Evolutionary conservation across 2,888 invertebrate genomes (phyloP), one percentile per base, ranked within the genome.

Genomic region (Desoria tigrina): DNA sequence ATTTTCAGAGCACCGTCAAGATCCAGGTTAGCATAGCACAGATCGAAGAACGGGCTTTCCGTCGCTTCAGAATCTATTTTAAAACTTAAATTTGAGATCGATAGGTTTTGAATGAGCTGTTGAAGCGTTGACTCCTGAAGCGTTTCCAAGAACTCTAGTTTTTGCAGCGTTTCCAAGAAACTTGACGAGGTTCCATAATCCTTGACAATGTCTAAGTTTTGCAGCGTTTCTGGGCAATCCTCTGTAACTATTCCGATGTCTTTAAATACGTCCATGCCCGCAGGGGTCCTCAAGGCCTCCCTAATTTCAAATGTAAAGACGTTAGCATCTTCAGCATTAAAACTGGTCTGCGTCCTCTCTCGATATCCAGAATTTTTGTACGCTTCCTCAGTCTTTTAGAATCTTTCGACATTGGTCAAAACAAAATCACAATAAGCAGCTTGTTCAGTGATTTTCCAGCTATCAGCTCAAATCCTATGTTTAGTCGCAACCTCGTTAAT

Each of bases 391-490:
- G n/a, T n/a, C 7, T 16, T 28, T 3, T 2, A 4, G 21, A 55
- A 55, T 6, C 14, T 11, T 55, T 55, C 37, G 16, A 28, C 21
- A 16, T 16, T 4, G 3, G 16, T 32, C 32, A 55, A 37, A 16
- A 55, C 21, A 32, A 55, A 55, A 9, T 9, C 11, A 4, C 55
- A 28, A 27, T 6, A n/a, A 11, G 55, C 32, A 3, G 55, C 55
- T 28, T 28, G 27, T 27, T 55, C 55, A 4, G 24, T 18, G 7
- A 55, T 32, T 32, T 55, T 28, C 55, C 55, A 55, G n/a, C 27
- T 28, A 32, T 55, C 55, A 6, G 32, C 55, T 37, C 55, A 55
- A 3, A 4, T 4, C 28, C 55, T 4, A 4, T 11, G 27, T n/a
- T 32, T 55, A 14, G 28, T 9, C 32, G 27, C 55, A 18, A 55